Evolutionary conservation across 2,888 invertebrate species (phyloP), one percentile per base, ranked within the genome.

Genomic region (Stenurella melanura): DNA sequence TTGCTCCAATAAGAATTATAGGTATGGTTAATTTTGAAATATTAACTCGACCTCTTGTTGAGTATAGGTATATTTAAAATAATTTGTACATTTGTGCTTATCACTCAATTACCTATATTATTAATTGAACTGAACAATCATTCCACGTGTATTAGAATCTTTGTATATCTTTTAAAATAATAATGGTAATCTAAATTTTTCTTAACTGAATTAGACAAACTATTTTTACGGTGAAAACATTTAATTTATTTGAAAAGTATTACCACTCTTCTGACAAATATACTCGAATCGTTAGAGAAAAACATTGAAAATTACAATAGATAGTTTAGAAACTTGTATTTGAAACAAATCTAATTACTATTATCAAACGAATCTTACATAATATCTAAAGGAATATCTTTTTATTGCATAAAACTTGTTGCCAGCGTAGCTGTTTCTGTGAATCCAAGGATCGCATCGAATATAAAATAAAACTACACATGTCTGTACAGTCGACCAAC

Each of bases 401-500:
- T 76, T 69, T 76, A 69, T 76, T 64, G 54, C 61, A 56, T 38
- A 56, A 72, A 72, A 76, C 73, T 56, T 68, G 64, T 70, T 42
- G 57, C 57, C 57, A 75, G 67, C 75, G 60, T 50, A 34, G 67
- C 42, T n/a, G 17, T 68, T 78, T 76, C 78, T 76, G 66, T 76
- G 76, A 78, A 78, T 78, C 61, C 67, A 60, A 75, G 69, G 76
- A 70, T 70, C 70, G 60, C 42, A 78, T 67, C 73, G 58, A 74
- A 50, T 73, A 69, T 73, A 78, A 75, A 80, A 78, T 78, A 76
- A 78, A 76, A 78, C 76, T 76, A 80, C 80, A 80, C 75, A 78
- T 76, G 78, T 76, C 78, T 74, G 67, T 79, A 75, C 75, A 76
- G 66, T 79, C 78, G 78, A 61, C 66, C 73, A 70, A 75, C 75